phyloP scores from a whole-genome alignment of 2,113 vertebrate species.

The Hyperopisus bebe region DNA sequence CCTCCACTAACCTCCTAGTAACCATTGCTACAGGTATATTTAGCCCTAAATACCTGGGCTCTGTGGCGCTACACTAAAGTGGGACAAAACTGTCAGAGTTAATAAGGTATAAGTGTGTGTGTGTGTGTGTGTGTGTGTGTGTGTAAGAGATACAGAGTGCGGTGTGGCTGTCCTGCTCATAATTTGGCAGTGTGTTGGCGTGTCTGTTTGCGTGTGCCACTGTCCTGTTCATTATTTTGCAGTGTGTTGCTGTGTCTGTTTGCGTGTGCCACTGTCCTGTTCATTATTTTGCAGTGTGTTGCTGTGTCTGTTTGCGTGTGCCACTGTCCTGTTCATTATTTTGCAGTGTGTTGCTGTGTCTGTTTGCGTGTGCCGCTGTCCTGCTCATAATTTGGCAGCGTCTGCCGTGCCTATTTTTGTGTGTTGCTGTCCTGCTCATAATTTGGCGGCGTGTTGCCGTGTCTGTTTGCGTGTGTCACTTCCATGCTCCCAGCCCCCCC shows the following conservation, averaged over 20 bases:
- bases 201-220: conserved; percentile 3
- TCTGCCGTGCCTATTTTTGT: no score
- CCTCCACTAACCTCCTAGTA: conserved; percentile 3
- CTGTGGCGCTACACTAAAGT: conserved; percentile 39
- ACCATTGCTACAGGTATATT: conserved; percentile 49
- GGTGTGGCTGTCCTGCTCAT: no score
- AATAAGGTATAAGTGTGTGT: conserved; percentile 36
- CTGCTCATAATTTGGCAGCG: neutral
- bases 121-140: conserved; percentile 30
- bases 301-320: neutral
- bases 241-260: no score
- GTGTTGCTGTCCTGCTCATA: no score
- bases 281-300: neutral
- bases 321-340: neutral
- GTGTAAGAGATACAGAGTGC: conserved; percentile 21
- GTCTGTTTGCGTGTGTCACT: neutral
- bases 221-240: no score
- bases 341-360: neutral
- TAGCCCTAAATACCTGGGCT: conserved; percentile 38
- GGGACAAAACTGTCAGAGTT: conserved; percentile 38
- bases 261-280: no score
- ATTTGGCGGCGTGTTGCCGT: no score
- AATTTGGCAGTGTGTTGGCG: no score
- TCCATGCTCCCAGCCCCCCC: no score
- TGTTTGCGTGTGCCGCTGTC: neutral